Evolutionary conservation across 1,140 invertebrate genomes (phyloP).

Genomic region (Sinonovacula constricta): DNA sequence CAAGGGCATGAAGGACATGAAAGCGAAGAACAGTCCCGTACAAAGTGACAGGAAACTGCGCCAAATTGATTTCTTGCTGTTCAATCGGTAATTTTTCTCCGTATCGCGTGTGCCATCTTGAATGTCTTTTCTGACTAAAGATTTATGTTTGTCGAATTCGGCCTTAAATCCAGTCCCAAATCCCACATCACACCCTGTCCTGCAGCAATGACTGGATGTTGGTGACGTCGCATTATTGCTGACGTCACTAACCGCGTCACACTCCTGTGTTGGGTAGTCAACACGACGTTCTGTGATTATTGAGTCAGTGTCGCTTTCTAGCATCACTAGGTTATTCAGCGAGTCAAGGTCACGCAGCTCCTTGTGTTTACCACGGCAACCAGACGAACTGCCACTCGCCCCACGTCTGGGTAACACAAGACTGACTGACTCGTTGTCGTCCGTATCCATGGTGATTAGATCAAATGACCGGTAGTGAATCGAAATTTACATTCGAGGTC

Average conservation of each 20-base stretch:
- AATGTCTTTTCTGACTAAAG: conserved; percentile 13
- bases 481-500: too few relatives aligned
- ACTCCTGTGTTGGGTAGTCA: neutral
- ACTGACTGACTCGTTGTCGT: neutral
- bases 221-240: neutral
- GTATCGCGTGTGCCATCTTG: conserved; percentile 7
- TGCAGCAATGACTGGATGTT: neutral
- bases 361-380: neutral
- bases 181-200: neutral
- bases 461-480: too few relatives aligned
- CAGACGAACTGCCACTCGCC: neutral
- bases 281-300: conserved; percentile 1
- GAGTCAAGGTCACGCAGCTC: conserved; percentile 33
- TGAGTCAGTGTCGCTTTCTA: conserved; percentile 37
- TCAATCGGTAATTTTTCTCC: conserved; percentile 33
- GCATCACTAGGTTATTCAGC: conserved; percentile 29
- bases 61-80: conserved; percentile 59
- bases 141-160: conserved; percentile 40
- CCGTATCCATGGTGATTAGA: neutral
- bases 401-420: neutral
- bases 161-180: conserved; percentile 15
- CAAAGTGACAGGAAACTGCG: conserved; percentile 62
- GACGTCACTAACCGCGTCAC: neutral
- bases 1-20: conserved; percentile 63
- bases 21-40: conserved; percentile 60